Percentiles rank a stretch among this genome's conserved stretches.
These are phyloP conservation scores for Myotis daubentonii DNA, from an alignment of 2,797 vertebrate species.

Conservation along the genomic window DNA sequence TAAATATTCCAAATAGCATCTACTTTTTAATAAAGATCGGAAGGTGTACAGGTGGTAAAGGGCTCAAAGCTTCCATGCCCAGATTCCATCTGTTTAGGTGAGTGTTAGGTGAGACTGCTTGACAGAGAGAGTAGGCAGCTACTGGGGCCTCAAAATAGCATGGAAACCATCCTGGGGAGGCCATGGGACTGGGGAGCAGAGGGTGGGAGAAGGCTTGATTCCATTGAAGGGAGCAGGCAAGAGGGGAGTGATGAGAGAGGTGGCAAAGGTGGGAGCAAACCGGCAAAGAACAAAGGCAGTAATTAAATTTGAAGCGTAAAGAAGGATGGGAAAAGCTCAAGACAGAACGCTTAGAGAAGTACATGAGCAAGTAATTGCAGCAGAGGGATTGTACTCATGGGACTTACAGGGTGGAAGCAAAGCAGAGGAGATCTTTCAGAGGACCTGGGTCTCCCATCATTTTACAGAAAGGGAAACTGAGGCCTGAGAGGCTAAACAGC, in stretches of 20 bases:
- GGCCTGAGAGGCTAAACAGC: not conserved
- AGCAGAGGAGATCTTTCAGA: not conserved
- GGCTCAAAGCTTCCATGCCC: not conserved
- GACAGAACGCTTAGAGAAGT: no score
- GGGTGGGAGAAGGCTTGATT: not conserved
- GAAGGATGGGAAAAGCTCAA: not conserved
- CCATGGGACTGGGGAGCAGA: not conserved
- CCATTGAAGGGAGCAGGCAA: constrained; percentile 15
- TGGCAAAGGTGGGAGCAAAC: not conserved
- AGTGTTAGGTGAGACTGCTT: not conserved
- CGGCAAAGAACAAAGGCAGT: not conserved
- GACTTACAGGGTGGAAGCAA: accelerated
- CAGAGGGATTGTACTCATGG: not conserved
- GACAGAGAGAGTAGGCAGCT: constrained; percentile 13
- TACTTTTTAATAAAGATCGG: constrained; percentile 16
- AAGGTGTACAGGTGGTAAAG: not conserved
- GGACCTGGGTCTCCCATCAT: not conserved
- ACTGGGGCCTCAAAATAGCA: not conserved
- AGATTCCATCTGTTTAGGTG: not conserved
- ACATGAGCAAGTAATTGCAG: not conserved
- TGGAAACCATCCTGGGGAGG: not conserved
- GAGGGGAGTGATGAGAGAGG: not conserved
- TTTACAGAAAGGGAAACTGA: not conserved
- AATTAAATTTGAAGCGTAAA: not conserved
- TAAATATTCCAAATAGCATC: not conserved